Evolutionary conservation across 30 jellyfish, hydroid and myxozoan genomes (phyloP), one percentile per base, ranked within the genome.

Genomic region (Mastigias papua): DNA sequence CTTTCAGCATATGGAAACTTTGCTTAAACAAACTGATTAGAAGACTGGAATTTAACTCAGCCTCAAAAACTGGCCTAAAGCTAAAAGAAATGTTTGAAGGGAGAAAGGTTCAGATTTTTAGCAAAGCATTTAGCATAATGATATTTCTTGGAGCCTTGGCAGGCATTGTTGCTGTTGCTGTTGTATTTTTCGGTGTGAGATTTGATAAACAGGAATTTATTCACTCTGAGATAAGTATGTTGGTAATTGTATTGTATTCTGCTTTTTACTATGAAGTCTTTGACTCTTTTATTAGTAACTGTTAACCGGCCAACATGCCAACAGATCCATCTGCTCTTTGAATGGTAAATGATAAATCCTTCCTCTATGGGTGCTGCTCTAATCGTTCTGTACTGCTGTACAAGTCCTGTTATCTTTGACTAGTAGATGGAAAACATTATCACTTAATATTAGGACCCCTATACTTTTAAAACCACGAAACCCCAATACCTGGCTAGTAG

Each of bases 181-280:
- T 69, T 20, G 25, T 29, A 8, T 60, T 17, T 11, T 88, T 88
- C 57, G 96, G 96, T 6, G 23, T 88, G 54, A 57, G 80, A n/a
- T 88, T 66, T n/a, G 82, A 73, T 62, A 78, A 70, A 34, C 58
- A 57, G 1, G 96, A 88, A 21, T 77, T 88, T 35, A 80, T 88
- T 16, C 91, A 79, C 50, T 66, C 90, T 4, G 88, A 78, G 48
- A 79, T 79, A 21, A 76, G 95, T 86, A 67, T 16, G 95, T 54
- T 1, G 0, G 15, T n/a, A 16, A 5, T 19, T 1, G 7, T 42
- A 4, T 15, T 42, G 13, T 15, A 4, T 8, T 42, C 54, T 4
- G 7, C 13, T 42, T 42, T 42, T 42, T 8, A 42, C 13, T 15
- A 8, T 42, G 54, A 15, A 42, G 13, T 42, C 13, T n/a, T n/a